Evolutionary conservation across 1,140 invertebrate species (phyloP).

Genomic region (Brachionus angularis): DNA sequence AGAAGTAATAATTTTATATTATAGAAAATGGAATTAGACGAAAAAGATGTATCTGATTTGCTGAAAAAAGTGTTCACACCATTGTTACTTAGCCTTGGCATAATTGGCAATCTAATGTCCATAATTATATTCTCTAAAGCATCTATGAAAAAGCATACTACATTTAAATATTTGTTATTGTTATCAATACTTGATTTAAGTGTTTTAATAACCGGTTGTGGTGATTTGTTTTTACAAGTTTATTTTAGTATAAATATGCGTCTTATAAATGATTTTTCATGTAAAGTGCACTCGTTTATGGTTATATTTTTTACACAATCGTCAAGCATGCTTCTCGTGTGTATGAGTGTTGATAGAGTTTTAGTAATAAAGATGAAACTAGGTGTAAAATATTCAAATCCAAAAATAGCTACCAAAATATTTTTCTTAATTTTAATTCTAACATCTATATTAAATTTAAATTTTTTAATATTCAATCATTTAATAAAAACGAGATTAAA

Average conservation of each 20-base stretch:
- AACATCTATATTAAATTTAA: neutral
- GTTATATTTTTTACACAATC: constrained; percentile 42
- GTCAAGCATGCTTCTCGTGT: constrained; percentile 41
- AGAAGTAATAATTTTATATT: too few relatives aligned
- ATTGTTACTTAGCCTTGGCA: neutral
- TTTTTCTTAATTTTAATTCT: neutral
- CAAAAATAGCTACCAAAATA: constrained; percentile 2
- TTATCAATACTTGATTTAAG: constrained; percentile 36
- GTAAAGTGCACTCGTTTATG: constrained; percentile 36
- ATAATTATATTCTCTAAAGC: constrained; percentile 33
- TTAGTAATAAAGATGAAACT: constrained; percentile 32
- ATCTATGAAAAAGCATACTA: constrained; percentile 15
- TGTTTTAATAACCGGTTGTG: constrained; percentile 31
- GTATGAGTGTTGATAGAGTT: constrained; percentile 41
- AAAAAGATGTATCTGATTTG: constrained; percentile 39
- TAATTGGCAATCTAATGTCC: constrained; percentile 32
- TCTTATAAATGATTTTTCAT: constrained; percentile 3
- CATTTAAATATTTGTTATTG: constrained; percentile 36
- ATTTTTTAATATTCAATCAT: constrained; percentile 33
- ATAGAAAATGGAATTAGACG: too few relatives aligned
- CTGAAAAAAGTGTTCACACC: constrained; percentile 32
- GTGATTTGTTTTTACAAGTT: constrained; percentile 19
- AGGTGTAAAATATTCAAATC: constrained; percentile 24
- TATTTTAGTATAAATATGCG: constrained; percentile 34
- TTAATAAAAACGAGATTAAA: constrained; percentile 12